Percentiles rank a stretch among this genome's conserved stretches.
These are phyloP conservation scores for Dryadula phaetusa DNA, from an alignment of 2,888 invertebrate genomes.

Conservation along the genomic window DNA sequence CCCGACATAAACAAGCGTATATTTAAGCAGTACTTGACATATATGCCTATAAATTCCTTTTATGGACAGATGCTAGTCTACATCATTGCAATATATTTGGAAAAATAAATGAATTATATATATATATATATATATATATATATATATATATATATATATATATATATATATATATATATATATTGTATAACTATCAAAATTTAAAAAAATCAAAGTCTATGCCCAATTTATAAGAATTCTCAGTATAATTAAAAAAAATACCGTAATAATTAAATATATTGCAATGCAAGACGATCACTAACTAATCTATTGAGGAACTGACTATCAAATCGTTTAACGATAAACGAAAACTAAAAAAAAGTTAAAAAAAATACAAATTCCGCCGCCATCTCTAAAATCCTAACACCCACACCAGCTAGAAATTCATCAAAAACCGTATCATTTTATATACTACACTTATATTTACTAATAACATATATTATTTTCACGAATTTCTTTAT, in stretches of 20 bases:
- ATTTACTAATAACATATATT: constrained; percentile 13
- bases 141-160: no score
- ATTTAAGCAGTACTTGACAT: constrained; percentile 16
- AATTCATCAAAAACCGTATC: constrained; percentile 14
- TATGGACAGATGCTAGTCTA: constrained; percentile 11
- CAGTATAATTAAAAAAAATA: neutral
- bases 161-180: no score
- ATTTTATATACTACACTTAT: constrained; percentile 17
- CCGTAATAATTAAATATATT: neutral
- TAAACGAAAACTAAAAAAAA: constrained; percentile 14
- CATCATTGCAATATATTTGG: constrained; percentile 14
- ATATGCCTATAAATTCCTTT: constrained; percentile 18
- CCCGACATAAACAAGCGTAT: constrained; percentile 17
- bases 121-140: no score
- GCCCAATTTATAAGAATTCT: no score
- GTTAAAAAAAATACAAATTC: neutral
- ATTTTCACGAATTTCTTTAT: constrained; percentile 10
- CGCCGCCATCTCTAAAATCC: constrained; percentile 7
- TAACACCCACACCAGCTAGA: neutral
- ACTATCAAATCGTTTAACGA: constrained; percentile 19
- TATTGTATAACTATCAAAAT: neutral
- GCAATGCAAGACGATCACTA: constrained; percentile 10
- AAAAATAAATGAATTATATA: no score
- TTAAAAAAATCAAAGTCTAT: neutral
- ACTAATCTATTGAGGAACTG: constrained; percentile 23